Base-by-base conservation (phyloP, 2,797 vertebrate genomes). In the Sebastes hubbsi region DNA sequence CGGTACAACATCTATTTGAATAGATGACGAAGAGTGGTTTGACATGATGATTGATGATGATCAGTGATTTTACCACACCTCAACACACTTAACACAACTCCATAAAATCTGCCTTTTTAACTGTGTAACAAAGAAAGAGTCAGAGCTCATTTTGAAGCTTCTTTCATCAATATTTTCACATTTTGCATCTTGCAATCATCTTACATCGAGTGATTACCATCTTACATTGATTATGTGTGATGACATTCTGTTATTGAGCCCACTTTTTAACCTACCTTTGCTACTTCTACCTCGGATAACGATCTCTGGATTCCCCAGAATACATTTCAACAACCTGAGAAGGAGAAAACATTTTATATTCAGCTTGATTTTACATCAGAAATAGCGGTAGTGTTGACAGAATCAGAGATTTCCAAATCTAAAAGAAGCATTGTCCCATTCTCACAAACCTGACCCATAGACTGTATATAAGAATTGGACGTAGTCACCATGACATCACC, bases 381-480 rank as follows among this genome's bases (percentile, higher is more conserved):
- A 6, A 56, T 18, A 25, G 8, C 2, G 0, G 5, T 6, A 56
- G 13, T 5, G 22, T 2, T 36, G 1, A 32, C 22, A 14, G 0
- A 73, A 34, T 34, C 0, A n/a, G 12, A 64, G 16, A 29, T 3
- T 18, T 46, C 6, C 38, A 46, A 16, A 46, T 46, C 38, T 62
- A n/a, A 49, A 24, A 24, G 38, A 24, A 4, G 4, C 52, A 22
- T 52, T 36, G 6, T 55, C 6, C 7, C 18, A 0, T 49, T 49
- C 42, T 49, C 8, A n/a, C 18, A 18, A 27, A 6, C 1, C 34
- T 27, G 13, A 49, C 7, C 16, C 42, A 49, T 0, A 49, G 42
- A 49, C 7, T 46, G 0, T 46, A 0, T 18, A 46, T 46, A 7
- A 46, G 38, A 46, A 16, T 1, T 46, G 38, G 14, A 46, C 6